Conservation (phyloP, 2,797 vertebrate species). For the Smutsia temminckii region DNA sequence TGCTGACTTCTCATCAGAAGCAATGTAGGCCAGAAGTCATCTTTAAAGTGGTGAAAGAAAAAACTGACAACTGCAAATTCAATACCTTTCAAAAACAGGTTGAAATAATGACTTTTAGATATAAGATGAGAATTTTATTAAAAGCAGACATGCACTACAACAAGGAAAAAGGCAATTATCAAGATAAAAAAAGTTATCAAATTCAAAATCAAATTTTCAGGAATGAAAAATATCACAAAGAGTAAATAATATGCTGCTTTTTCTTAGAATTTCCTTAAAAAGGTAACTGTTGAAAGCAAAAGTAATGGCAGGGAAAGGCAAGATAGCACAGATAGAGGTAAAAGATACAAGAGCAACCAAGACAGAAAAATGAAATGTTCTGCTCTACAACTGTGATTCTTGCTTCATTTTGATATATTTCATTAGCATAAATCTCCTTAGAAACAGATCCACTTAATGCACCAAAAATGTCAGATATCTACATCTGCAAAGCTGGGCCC, state of each 20-base stretch:
- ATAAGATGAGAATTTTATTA: neutral
- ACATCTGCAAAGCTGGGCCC: neutral
- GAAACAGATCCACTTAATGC: neutral
- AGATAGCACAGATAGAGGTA: neutral
- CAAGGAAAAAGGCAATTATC: conserved; percentile 7
- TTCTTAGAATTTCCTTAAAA: neutral
- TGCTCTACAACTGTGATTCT: neutral
- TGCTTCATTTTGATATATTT: neutral
- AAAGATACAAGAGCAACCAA: neutral
- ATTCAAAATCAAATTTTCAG: neutral
- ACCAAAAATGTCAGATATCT: neutral
- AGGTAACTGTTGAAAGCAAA: neutral
- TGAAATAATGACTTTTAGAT: neutral
- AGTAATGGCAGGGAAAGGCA: neutral
- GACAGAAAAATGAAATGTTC: neutral
- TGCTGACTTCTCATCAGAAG: neutral
- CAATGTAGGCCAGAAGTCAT: neutral
- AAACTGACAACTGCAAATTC: conserved; percentile 5
- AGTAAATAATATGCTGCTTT: neutral
- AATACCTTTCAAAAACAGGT: conserved; percentile 4
- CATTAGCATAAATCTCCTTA: neutral
- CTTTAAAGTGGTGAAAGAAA: neutral
- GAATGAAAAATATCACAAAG: conserved; percentile 6
- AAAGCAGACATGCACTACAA: neutral
- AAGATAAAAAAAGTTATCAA: neutral